phyloP scores from a whole-genome alignment of 2,888 invertebrate genomes.

The Geophilus truncorum region DNA sequence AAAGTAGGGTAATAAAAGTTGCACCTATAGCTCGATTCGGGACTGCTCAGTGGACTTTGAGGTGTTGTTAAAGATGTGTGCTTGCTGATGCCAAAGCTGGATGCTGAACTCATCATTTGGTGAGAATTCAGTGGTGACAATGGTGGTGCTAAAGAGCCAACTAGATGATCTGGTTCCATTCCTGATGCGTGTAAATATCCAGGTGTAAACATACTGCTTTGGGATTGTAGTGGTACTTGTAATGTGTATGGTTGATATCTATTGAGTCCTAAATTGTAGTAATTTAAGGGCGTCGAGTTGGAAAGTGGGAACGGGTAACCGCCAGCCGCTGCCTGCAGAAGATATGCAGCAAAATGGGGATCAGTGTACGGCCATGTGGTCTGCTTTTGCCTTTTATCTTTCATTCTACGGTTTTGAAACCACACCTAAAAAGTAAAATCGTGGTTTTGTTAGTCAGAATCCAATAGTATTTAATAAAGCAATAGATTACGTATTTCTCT shows the following conservation, averaged over 20 bases:
- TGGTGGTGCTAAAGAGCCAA: conserved; percentile 25
- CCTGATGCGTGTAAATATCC: conserved; percentile 39
- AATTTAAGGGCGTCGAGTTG: conserved; percentile 41
- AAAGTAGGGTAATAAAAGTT: conserved; percentile 38
- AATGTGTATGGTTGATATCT: conserved; percentile 39
- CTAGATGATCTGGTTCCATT: conserved; percentile 32
- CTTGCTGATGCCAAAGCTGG: conserved; percentile 34
- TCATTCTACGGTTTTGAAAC: conserved; percentile 97
- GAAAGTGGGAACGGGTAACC: conserved; percentile 50
- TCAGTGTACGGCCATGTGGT: conserved; percentile 96
- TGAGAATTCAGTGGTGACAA: conserved; percentile 37
- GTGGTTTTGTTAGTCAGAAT: too few relatives aligned
- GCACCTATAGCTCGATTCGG: conserved; percentile 39
- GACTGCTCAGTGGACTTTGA: background rate
- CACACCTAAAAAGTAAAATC: conserved; percentile 82
- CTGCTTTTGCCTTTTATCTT: conserved; percentile 92
- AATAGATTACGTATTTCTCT: too few relatives aligned
- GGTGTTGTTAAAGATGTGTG: too few relatives aligned
- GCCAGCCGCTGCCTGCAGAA: conserved; percentile 68
- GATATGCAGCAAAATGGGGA: conserved; percentile 81
- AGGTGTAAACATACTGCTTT: conserved; percentile 42
- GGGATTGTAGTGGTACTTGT: conserved; percentile 41
- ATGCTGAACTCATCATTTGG: background rate
- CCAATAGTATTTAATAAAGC: too few relatives aligned
- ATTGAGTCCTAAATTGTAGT: conserved; percentile 38